Evolutionary conservation across 2,113 vertebrate genomes (phyloP), one percentile per base, ranked within the genome.

Genomic region (Corythoichthys intestinalis): DNA sequence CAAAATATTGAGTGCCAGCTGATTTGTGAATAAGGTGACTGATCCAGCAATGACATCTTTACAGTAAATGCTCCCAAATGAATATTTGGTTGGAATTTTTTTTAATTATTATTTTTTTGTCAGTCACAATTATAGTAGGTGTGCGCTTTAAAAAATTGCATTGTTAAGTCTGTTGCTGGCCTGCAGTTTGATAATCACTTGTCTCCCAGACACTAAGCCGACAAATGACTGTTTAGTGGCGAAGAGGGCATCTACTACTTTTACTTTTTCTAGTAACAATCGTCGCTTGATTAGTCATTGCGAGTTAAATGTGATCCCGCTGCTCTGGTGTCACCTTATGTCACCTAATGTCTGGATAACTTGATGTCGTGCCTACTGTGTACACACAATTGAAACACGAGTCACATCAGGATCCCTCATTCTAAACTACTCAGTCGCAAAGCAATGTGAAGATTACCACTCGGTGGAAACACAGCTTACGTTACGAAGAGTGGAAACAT

Each of bases 401-500:
- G 20, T 28, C 2, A 11, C n/a, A 4, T 54, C 20, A 54, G 20
- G 8, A 54, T 54, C 53, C 20, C 3, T 20, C 53, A 54, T 54
- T 54, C 53, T 6, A 54, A 54, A 54, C n/a, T 54, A 54, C 9
- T 54, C n/a, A 28, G 53, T 54, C 15, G 15, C 15, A 17, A 56
- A 34, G 34, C 35, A 37, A 15, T 14, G 10, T 39, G 2, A 41
- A 61, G 17, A 46, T 44, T 44, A 63, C 60, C 9, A 6, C n/a
- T 63, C 44, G 41, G 39, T 63, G 41, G 60, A 63, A 63, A 63
- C 59, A 11, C 41, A 15, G 38, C 38, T 61, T 61, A 41, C 17
- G 17, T 15, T 62, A 20, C n/a, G 20, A 7, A 4, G 17, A 39
- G n/a, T 78, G 58, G 56, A 69, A 65, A 65, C 73, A 75, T 69